phyloP scores from a whole-genome alignment of 2,797 vertebrate genomes.

The Notolabrus celidotus region DNA sequence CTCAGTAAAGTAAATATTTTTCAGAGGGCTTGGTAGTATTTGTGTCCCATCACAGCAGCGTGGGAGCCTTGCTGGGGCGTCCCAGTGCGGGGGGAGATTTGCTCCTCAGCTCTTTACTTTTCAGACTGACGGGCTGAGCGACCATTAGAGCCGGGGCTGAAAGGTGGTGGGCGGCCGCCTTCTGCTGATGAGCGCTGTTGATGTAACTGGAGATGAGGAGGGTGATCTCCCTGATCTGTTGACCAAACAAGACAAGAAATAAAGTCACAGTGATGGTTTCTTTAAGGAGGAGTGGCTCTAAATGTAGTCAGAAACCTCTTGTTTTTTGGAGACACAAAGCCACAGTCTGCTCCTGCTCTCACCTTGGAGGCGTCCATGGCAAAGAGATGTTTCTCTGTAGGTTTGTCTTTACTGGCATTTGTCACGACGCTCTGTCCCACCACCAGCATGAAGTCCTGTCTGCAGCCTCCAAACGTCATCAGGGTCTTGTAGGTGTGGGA shows the following conservation, averaged over 20 bases:
- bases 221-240: slow-evolving; percentile 94
- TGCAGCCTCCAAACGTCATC: slow-evolving; percentile 94
- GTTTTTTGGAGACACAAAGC: too few relatives aligned
- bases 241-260: slow-evolving; percentile 59
- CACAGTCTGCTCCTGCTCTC: slow-evolving; percentile 12
- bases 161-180: slow-evolving; percentile 91
- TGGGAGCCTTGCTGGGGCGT: slow-evolving; percentile 92
- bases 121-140: slow-evolving; percentile 82
- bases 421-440: slow-evolving; percentile 79
- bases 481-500: slow-evolving; percentile 90
- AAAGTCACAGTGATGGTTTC: not conserved
- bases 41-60: slow-evolving; percentile 86
- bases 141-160: slow-evolving; percentile 92
- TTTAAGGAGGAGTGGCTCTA: not conserved
- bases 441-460: slow-evolving; percentile 95
- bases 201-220: slow-evolving; percentile 95
- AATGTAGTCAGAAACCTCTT: too few relatives aligned
- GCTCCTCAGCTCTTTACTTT: slow-evolving; percentile 86
- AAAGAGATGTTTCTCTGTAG: slow-evolving; percentile 93
- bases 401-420: slow-evolving; percentile 87
- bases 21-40: not conserved
- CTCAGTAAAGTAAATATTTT: too few relatives aligned
- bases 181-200: slow-evolving; percentile 94
- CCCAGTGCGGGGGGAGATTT: slow-evolving; percentile 84
- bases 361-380: slow-evolving; percentile 94